Percentiles rank a stretch among this genome's conserved stretches.
phyloP scores from a whole-genome alignment of 2,888 invertebrate species.

The Cantharis nigra region DNA sequence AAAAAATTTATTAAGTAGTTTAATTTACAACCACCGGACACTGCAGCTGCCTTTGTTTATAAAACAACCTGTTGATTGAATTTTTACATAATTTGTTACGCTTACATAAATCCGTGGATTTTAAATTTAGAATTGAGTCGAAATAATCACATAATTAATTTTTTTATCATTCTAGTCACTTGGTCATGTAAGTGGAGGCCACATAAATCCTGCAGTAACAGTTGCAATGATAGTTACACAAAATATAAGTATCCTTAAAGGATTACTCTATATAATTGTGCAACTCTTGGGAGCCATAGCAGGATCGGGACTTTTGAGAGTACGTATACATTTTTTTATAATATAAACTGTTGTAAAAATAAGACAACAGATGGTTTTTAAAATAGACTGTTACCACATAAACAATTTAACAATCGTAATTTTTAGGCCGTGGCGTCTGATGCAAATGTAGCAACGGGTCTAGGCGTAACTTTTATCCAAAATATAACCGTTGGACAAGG shows the following conservation, averaged over 20 bases:
- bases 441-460: constrained; percentile 60
- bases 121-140: neutral
- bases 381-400: neutral
- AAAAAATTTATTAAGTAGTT: neutral
- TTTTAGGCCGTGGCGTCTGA: constrained; percentile 71
- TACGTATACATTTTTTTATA: constrained; percentile 40
- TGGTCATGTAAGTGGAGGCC: constrained; percentile 88
- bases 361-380: neutral
- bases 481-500: constrained; percentile 73
- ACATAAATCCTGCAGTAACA: constrained; percentile 93
- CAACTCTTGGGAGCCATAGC: constrained; percentile 84
- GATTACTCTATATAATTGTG: constrained; percentile 77
- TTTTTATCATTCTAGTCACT: constrained; percentile 67
- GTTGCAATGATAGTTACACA: constrained; percentile 78
- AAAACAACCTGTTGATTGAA: neutral
- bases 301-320: constrained; percentile 76
- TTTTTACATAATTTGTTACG: neutral
- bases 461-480: constrained; percentile 72
- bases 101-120: neutral
- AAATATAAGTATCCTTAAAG: constrained; percentile 75
- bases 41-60: neutral
- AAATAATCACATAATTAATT: neutral
- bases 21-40: neutral
- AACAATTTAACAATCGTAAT: neutral
- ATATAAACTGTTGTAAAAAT: neutral